Evolutionary conservation across 37 sponge, comb jelly and placozoan species (phyloP).

Genomic region (Tethya wilhelma): DNA sequence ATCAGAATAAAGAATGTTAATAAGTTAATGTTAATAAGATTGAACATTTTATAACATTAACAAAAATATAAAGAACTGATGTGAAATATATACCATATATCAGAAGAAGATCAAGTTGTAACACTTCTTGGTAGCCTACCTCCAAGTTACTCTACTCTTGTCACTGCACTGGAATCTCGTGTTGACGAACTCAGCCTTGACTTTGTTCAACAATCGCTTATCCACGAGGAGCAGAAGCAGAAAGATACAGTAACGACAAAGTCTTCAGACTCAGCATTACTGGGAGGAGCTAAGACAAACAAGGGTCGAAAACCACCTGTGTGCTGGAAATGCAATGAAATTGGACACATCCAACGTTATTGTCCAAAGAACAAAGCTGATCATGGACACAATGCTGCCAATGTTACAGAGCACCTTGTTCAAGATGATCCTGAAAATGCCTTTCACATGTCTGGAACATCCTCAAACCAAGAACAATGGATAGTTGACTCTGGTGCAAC

Average conservation of each 20-base stretch:
- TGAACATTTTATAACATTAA: no score
- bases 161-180: slow-evolving; percentile 57
- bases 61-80: no score
- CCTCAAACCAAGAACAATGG: slow-evolving; percentile 17
- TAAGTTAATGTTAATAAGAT: no score
- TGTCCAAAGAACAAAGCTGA: slow-evolving; percentile 16
- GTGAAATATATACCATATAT: slow-evolving; percentile 53
- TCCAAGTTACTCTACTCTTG: no score
- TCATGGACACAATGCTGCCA: slow-evolving; percentile 16
- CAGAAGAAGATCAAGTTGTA: slow-evolving; percentile 60
- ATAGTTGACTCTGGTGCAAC: slow-evolving; percentile 64
- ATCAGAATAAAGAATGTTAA: no score
- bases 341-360: slow-evolving; percentile 36
- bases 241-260: not conserved
- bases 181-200: slow-evolving; percentile 35
- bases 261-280: slow-evolving; percentile 16
- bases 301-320: slow-evolving; percentile 1
- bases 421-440: slow-evolving; percentile 7
- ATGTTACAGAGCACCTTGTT: slow-evolving; percentile 16
- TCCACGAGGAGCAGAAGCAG: slow-evolving; percentile 48
- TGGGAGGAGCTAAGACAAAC: slow-evolving; percentile 17
- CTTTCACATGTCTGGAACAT: not conserved
- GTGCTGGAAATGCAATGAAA: slow-evolving; percentile 27
- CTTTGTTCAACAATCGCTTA: slow-evolving; percentile 50
- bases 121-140: no score